Percentiles rank a stretch among this genome's conserved stretches.
Evolutionary conservation across 2,113 vertebrate species (phyloP).

Genomic region (Patagioenas fasciata): DNA sequence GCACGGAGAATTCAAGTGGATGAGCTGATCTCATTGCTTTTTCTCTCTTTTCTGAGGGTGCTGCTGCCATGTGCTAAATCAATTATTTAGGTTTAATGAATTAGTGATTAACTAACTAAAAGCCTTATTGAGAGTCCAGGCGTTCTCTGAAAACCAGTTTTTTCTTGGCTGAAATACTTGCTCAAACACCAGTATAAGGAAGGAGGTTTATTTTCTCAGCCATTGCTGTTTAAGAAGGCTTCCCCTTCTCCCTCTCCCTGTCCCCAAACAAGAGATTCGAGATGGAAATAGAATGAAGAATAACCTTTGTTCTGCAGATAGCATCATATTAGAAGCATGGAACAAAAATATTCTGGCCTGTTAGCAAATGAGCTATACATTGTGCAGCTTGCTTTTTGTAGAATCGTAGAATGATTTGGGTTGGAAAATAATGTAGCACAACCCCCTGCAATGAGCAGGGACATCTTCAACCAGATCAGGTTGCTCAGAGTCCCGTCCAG

Average conservation of each 20-base stretch:
- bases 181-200: background rate
- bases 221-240: background rate
- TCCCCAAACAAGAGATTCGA: background rate
- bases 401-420: too few relatives aligned
- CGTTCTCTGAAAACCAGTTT: background rate
- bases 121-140: background rate
- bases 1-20: background rate
- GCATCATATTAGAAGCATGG: background rate
- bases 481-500: too few relatives aligned
- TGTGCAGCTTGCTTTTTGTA: background rate
- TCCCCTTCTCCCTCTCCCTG: too few relatives aligned
- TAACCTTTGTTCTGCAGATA: background rate
- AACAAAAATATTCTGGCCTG: background rate
- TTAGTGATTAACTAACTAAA: background rate
- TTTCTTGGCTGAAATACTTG: background rate
- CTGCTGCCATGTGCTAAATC: background rate
- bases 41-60: background rate
- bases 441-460: too few relatives aligned
- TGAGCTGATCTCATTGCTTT: background rate
- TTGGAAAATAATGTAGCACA: too few relatives aligned
- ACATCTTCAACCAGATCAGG: too few relatives aligned
- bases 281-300: background rate
- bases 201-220: background rate
- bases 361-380: background rate
- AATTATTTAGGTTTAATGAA: background rate